phyloP scores from a whole-genome alignment of 2,888 invertebrate genomes.

The Cheilosia pagana region DNA sequence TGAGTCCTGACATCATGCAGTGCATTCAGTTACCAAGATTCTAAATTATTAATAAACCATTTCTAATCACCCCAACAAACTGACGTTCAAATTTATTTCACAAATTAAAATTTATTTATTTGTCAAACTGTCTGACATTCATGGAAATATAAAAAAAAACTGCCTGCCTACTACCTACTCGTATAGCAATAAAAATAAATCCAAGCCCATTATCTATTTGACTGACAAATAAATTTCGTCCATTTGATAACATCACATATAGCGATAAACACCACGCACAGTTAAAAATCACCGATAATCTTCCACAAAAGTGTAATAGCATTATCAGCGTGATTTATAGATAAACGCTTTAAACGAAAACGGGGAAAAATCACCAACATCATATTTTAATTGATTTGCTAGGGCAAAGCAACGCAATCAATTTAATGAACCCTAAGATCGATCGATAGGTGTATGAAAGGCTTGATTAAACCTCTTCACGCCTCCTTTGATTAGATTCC shows the following conservation, averaged over 20 bases:
- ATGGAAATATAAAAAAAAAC: not conserved
- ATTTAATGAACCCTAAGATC: conserved; percentile 26
- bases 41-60: too few species aligned
- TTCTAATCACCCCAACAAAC: not conserved
- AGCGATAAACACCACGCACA: conserved; percentile 32
- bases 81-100: not conserved
- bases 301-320: conserved; percentile 38
- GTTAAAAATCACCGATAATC: conserved; percentile 42
- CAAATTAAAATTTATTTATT: not conserved
- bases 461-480: conserved; percentile 51
- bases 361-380: conserved; percentile 12
- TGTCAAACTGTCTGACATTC: not conserved
- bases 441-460: conserved; percentile 19
- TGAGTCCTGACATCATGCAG: not conserved
- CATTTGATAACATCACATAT: conserved; percentile 43
- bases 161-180: not conserved
- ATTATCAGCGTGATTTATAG: conserved; percentile 42
- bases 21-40: too few species aligned
- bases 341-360: conserved; percentile 14
- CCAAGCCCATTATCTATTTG: conserved; percentile 33
- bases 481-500: conserved; percentile 56
- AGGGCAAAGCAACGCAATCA: conserved; percentile 27
- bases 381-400: conserved; percentile 35
- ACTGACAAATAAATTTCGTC: conserved; percentile 50
- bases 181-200: conserved; percentile 3